Percentiles rank a stretch among this genome's conserved stretches.
Evolutionary conservation across 2,888 invertebrate genomes (phyloP).

Genomic region (Halocaridina rubra): DNA sequence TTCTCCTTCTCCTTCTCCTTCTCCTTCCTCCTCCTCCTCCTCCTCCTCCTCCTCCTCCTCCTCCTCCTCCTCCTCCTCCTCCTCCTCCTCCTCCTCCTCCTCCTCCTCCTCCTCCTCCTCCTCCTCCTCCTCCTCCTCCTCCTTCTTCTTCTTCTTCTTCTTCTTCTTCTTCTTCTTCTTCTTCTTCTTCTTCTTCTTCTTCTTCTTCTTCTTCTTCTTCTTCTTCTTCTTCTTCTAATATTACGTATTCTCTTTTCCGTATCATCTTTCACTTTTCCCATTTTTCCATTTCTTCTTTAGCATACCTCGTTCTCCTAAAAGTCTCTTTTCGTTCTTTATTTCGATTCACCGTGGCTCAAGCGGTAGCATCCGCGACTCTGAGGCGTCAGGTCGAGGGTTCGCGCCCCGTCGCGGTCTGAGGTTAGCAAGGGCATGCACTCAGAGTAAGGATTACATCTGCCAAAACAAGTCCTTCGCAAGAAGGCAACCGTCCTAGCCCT

Average conservation of each 20-base stretch:
- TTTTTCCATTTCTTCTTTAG: background rate
- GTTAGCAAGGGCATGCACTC: too few species aligned
- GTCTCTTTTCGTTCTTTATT: too few species aligned
- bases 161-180: background rate
- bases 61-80: background rate
- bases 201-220: background rate
- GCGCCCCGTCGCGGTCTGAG: too few species aligned
- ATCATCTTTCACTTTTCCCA: background rate
- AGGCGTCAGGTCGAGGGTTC: too few species aligned
- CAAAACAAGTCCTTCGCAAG: too few species aligned
- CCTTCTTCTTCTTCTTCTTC: background rate
- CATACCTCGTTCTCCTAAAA: too few species aligned
- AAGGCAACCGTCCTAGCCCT: too few species aligned
- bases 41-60: background rate
- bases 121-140: too few species aligned
- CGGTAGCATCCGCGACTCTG: too few species aligned
- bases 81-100: background rate
- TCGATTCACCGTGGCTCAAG: too few species aligned
- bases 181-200: too few species aligned
- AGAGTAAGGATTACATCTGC: too few species aligned
- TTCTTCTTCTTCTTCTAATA: background rate
- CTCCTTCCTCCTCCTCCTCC: background rate
- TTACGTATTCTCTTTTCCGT: background rate
- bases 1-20: background rate
- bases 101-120: background rate